Evolutionary conservation across 2,113 vertebrate species (phyloP).

Genomic region (Pandion haliaetus): DNA sequence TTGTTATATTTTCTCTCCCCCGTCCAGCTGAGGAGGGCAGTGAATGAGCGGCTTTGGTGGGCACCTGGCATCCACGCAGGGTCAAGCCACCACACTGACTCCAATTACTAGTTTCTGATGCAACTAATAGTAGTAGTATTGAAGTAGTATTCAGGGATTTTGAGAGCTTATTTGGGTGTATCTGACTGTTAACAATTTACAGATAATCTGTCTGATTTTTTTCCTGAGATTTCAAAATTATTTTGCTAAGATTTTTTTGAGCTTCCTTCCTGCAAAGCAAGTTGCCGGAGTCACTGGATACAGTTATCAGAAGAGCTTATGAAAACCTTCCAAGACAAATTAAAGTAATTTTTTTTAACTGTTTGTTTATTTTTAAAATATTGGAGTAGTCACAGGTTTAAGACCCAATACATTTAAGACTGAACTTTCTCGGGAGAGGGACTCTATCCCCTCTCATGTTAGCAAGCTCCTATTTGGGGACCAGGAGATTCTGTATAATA

Average conservation of each 20-base stretch:
- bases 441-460: not conserved
- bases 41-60: not conserved
- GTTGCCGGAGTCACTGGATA: not conserved
- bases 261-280: not conserved
- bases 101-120: not conserved
- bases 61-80: not conserved
- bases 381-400: not conserved
- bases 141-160: not conserved
- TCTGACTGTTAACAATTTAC: not conserved
- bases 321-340: not conserved
- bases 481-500: not conserved
- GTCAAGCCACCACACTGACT: not conserved
- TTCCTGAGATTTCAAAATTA: not conserved
- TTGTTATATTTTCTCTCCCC: not conserved
- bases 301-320: not conserved
- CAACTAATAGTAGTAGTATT: not conserved
- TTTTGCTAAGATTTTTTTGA: not conserved
- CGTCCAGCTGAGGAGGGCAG: not conserved
- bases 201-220: not conserved
- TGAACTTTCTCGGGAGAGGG: not conserved
- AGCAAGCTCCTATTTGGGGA: not conserved
- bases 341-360: not conserved
- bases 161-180: not conserved
- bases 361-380: not conserved
- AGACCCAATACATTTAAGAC: not conserved